Conservation (phyloP, 1,140 invertebrate genomes). For the Atta cephalotes region DNA sequence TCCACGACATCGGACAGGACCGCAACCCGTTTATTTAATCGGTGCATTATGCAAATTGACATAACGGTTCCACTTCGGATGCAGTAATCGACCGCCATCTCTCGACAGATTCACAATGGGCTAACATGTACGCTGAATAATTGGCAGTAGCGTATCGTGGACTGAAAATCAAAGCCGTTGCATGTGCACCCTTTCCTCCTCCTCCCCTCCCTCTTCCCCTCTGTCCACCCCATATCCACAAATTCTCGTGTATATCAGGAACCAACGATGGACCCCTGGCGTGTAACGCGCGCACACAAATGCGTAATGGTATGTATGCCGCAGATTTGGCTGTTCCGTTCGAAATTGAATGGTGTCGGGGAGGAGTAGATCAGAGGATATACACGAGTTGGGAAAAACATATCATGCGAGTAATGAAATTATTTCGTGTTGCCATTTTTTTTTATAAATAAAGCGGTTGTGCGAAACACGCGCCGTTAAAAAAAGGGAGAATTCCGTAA, state of each 20-base stretch:
- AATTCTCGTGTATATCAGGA: slow-evolving; percentile 56
- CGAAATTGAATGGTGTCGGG: slow-evolving; percentile 22
- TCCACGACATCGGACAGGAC: slow-evolving; percentile 71
- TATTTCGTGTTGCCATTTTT: background rate
- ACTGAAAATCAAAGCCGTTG: slow-evolving; percentile 70
- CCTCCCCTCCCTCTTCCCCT: background rate
- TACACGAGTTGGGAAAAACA: background rate
- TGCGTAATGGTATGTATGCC: slow-evolving; percentile 22
- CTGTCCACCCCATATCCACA: background rate
- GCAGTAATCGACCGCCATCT: slow-evolving; percentile 78
- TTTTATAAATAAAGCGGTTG: slow-evolving; percentile 1
- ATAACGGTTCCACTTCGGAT: slow-evolving; percentile 77
- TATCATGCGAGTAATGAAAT: slow-evolving; percentile 6
- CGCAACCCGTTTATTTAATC: slow-evolving; percentile 78
- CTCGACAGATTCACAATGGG: slow-evolving; percentile 74
- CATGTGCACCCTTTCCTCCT: background rate
- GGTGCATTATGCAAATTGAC: slow-evolving; percentile 81
- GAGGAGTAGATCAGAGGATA: background rate
- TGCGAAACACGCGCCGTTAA: background rate
- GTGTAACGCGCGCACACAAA: slow-evolving; percentile 36
- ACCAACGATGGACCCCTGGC: slow-evolving; percentile 35
- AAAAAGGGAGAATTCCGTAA: background rate
- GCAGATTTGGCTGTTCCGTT: background rate
- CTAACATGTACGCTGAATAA: slow-evolving; percentile 74
- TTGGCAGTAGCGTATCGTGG: slow-evolving; percentile 69